Base-by-base conservation (phyloP, 2,113 vertebrate species). In the Mus spicilegus region DNA sequence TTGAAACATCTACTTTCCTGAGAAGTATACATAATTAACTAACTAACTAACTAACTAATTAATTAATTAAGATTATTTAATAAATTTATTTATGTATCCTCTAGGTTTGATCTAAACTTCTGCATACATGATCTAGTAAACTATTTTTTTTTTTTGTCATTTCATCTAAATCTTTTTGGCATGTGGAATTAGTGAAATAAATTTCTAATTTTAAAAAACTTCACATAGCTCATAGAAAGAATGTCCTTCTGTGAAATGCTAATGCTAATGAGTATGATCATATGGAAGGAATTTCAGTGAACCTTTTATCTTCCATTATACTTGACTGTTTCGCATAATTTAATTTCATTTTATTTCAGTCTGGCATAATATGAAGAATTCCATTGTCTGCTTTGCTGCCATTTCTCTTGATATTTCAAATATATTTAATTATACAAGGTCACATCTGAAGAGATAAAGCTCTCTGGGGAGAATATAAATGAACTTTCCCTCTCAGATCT, bases 361-460 rank as follows among this genome's bases (percentile, higher is more conserved):
- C 97, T 96, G 96, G 96, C 97, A 98, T 98, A 98, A 98, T 98
- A 98, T 98, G 98, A 97, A 98, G 97, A 98, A 98, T 98, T 97
- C 97, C 97, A 98, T 97, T 98, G 98, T 98, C 98, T 98, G 97
- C 93, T 97, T 97, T 95, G 92, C 96, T 98, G 94, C 98, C 97
- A 97, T 98, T 98, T 98, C 98, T 98, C 98, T 97, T 98, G 98
- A 98, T 98, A 98, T 98, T 98, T 98, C 98, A 98, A 98, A 98
- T 98, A 98, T 98, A 99, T 99, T 99, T 99, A 99, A 98, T 99
- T 99, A 99, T 97, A 99, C 97, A 98, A 98, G 98, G 98, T 99
- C 98, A 99, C 97, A 99, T 98, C 98, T 98, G 97, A 98, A 98
- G 89, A 98, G 97, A 98, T 97, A 98, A 98, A 98, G 97, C 97